Base-by-base conservation (phyloP, 2,113 vertebrate species). In the Daubentonia madagascariensis region DNA sequence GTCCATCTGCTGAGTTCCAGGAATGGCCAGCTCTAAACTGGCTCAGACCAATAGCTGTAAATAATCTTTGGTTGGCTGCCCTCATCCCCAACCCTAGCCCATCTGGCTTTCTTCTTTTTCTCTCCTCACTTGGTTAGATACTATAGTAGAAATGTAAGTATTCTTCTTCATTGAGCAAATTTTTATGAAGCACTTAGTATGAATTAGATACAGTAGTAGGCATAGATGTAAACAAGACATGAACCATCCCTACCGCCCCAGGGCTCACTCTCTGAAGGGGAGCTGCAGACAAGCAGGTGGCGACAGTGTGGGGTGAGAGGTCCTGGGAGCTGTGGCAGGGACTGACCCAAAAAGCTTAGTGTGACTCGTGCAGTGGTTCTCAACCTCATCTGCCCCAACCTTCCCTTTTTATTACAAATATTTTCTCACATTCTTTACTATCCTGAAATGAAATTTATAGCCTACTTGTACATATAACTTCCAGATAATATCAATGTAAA, bases 211-310 rank as follows among this genome's bases (percentile, higher is more conserved):
- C 3, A 14, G 37, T 37, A 20, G 12, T 40, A 96, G 63, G 37
- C 35, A 43, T 17, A 63, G 30, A 13, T 35, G 1, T 86, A n/a
- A 90, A 86, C 3, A 17, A 80, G 50, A 80, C n/a, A 48, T 23
- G 20, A 12, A 17, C 20, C 40, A 65, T 37, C 35, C 61, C 45
- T 2, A 3, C 30, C 10, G 0, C 0, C 4, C 48, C 0, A 0
- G 11, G 52, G 2, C 28, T 88, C 57, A 30, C 2, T 32, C 23
- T 75, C 10, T 72, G 16, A 73, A 37, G 54, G 22, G 35, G 61
- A 65, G 25, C 35, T 2, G 22, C 32, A 84, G 45, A 43, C 23
- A 45, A 10, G 17, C 4, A n/a, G n/a, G 48, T 35, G 30, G 35
- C 8, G 43, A 12, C 6, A 7, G 3, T 3, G 0, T 5, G 1